A percentile compares a stretch with the other conserved stretches of the same genome.
These are phyloP conservation scores for Cebidichthys violaceus DNA, from an alignment of 2,113 vertebrate genomes.

Conservation along the genomic window DNA sequence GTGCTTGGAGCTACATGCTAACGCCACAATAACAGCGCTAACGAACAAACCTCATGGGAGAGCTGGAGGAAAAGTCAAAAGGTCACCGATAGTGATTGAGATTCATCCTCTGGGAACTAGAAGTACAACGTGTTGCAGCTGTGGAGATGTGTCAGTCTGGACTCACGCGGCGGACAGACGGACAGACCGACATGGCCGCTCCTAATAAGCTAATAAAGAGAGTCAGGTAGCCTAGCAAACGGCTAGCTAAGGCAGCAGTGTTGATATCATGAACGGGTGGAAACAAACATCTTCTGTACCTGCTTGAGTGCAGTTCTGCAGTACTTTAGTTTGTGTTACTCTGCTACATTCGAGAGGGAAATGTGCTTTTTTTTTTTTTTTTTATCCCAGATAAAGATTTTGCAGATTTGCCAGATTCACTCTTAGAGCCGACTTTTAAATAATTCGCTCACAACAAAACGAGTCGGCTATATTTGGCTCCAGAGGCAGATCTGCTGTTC, in stretches of 20 bases:
- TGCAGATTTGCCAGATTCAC: conserved; percentile 1
- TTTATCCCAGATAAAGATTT: background rate
- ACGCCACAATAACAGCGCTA: background rate
- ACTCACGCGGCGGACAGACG: background rate
- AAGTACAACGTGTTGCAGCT: background rate
- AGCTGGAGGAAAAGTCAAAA: background rate
- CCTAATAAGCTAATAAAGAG: background rate
- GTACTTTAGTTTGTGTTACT: background rate
- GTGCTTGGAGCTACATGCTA: background rate
- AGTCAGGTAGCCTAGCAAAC: background rate
- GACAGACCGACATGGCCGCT: too few relatives aligned
- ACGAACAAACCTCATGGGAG: background rate
- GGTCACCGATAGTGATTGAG: background rate
- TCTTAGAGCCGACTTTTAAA: conserved; percentile 5
- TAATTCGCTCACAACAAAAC: conserved; percentile 29
- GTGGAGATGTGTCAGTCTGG: background rate
- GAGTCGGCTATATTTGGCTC: conserved; percentile 45
- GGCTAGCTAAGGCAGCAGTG: background rate
- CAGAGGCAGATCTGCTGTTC: conserved; percentile 36
- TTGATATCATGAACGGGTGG: background rate
- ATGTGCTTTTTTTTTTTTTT: background rate
- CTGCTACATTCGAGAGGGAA: background rate
- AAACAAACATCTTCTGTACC: background rate
- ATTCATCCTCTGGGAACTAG: background rate
- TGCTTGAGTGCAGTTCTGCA: too few relatives aligned